These are phyloP conservation scores for Poicephalus gulielmi DNA, from an alignment of 2,113 vertebrate genomes.

Conservation along the genomic window DNA sequence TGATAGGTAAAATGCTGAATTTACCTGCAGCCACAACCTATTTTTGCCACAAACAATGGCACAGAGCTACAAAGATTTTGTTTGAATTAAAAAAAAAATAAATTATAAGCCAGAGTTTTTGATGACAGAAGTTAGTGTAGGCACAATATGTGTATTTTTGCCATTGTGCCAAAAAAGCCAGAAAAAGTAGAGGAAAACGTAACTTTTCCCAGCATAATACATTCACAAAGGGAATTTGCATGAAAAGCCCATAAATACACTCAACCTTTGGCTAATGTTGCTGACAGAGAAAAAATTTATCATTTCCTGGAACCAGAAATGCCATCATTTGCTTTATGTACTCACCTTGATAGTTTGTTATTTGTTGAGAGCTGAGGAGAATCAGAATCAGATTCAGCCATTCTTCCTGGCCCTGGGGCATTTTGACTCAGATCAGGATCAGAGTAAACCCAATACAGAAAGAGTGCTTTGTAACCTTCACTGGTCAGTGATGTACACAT, in stretches of 20 bases:
- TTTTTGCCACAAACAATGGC: background rate
- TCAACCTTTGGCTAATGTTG: background rate
- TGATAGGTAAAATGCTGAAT: background rate
- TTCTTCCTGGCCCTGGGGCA: background rate
- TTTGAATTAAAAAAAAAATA: background rate
- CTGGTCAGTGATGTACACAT: background rate
- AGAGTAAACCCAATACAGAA: background rate
- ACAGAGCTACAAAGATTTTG: background rate
- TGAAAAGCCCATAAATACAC: background rate
- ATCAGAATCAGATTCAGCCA: conserved; percentile 1
- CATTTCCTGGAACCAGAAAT: background rate
- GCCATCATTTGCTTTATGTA: background rate
- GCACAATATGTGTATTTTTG: background rate
- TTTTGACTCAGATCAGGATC: background rate
- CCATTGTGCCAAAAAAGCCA: background rate
- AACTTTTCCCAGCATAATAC: background rate
- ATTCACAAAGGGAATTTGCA: background rate
- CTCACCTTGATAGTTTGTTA: background rate
- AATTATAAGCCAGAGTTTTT: background rate
- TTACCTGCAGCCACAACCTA: background rate
- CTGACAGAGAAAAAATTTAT: background rate
- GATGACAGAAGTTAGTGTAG: background rate
- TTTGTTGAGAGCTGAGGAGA: background rate
- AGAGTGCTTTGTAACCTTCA: background rate
- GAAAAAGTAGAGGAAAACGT: background rate